These are phyloP conservation scores for Cabera pusaria DNA, from an alignment of 2,888 invertebrate genomes.

Conservation along the genomic window DNA sequence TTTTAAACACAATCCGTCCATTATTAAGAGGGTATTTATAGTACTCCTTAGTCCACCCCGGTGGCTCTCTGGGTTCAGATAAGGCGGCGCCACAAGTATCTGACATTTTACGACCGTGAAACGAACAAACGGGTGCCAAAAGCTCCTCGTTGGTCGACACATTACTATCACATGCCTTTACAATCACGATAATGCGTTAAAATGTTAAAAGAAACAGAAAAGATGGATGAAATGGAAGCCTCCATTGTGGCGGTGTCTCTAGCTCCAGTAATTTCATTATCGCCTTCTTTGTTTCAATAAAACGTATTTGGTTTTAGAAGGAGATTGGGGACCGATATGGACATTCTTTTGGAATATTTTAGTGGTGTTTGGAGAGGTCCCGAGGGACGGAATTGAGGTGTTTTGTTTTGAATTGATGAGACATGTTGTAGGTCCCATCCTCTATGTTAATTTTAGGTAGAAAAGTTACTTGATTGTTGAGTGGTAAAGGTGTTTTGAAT, in stretches of 20 bases:
- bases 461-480: no score
- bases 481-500: no score
- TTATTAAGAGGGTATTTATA: no score
- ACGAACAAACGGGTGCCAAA: conserved; percentile 75
- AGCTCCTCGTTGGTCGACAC: conserved; percentile 74
- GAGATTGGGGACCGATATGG: conserved; percentile 26
- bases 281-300: conserved; percentile 60
- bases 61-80: conserved; percentile 37
- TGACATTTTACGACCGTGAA: conserved; percentile 45
- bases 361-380: no score
- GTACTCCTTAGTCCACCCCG: conserved; percentile 15
- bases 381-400: no score
- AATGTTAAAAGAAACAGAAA: conserved; percentile 21
- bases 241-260: conserved; percentile 25
- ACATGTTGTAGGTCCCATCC: no score
- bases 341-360: conserved; percentile 25
- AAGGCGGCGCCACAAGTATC: conserved; percentile 68
- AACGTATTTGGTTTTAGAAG: conserved; percentile 28
- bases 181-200: conserved; percentile 61
- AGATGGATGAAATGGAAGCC: no score
- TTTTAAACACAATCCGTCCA: no score
- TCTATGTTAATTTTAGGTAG: no score
- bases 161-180: conserved; percentile 71
- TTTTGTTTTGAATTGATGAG: no score
- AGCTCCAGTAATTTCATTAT: conserved; percentile 61